Evolutionary conservation across 2,888 invertebrate genomes (phyloP), one percentile per base, ranked within the genome.

Genomic region (Notodonta dromedarius): DNA sequence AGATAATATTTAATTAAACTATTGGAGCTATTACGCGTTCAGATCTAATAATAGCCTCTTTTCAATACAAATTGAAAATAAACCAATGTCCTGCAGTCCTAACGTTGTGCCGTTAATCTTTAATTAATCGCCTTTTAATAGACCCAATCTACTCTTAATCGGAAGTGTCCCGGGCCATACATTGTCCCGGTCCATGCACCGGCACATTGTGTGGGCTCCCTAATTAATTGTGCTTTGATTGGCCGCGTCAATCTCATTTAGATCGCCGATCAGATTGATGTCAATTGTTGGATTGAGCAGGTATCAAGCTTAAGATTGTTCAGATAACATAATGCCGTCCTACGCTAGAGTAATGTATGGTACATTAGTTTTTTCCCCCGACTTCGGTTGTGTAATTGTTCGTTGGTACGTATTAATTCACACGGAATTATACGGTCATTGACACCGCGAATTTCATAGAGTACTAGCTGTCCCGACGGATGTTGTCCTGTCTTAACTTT

Each of bases 171-270:
- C 32, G 11, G 52, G 32, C 52, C 52, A 52, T 51, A 54, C n/a
- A 54, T 57, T 52, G 32, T 59, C 51, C 59, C 44, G 9, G 11
- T n/a, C n/a, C 24, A 39, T 46, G 54, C 13, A 42, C 13, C 56
- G 24, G 42, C 52, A 52, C 56, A 57, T 63, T 67, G 59, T 59
- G 59, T 59, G 59, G 35, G 74, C 75, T 60, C 66, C 64, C 77
- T 88, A 88, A 88, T 89, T 87, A 89, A 88, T 89, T 88, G 82
- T 79, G 71, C 75, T 82, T 83, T 88, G 87, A 88, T 89, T 84
- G 85, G 77, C 63, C 74, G 74, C 77, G 82, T 82, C 86, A 78
- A 75, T 79, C 79, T 77, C 74, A 73, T 68, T 70, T 58, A 59
- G 71, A 73, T 76, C 59, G 56, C 51, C 67, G 67, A 78, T 78